Base-by-base conservation (phyloP, 2,113 vertebrate species). In the Calidris pygmaea region DNA sequence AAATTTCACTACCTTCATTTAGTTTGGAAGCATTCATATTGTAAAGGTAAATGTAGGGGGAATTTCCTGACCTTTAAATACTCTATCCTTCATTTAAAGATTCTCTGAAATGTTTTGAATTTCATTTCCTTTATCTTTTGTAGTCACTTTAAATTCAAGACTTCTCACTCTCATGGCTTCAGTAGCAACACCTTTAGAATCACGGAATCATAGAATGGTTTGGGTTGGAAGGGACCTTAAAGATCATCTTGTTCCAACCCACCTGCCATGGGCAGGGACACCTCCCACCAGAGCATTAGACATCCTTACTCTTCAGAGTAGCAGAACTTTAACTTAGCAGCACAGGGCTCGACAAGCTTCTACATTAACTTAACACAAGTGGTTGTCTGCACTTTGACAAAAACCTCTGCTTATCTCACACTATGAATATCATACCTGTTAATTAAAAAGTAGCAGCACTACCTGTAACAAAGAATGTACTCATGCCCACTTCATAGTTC, bases 101-200 rank as follows among this genome's bases (percentile, higher is more conserved):
- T 84, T 84, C 62, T 90, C 29, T 80, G 73, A 84, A 90, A 60
- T 2, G 0, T 34, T 93, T 75, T 75, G 20, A 83, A 66, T 89
- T 86, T 92, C 17, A 78, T 67, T 95, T 95, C 81, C 85, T 76
- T 77, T 85, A 5, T 82, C 21, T 72, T 82, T 55, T 52, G 48
- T 67, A 67, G 41, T 41, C 19, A 63, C 2, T 55, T 75, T 37
- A 53, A 5, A 11, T 27, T 92, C 35, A 72, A 50, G 13, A 55
- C 59, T 82, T 89, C 48, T 78, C 34, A 45, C 14, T 39, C 14
- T 66, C 20, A 34, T 50, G 10, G 17, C 50, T 78, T 90, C 55
- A 71, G 34, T 45, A 43, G 13, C 34, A 72, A 39, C 1, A 0
- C 32, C n/a, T 66, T 79, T 52, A 41, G 39, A 41, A 41, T 41